These are phyloP conservation scores for Pseudorhiza aurosa DNA, from an alignment of 30 jellyfish, hydroid and myxozoan species.

Conservation along the genomic window DNA sequence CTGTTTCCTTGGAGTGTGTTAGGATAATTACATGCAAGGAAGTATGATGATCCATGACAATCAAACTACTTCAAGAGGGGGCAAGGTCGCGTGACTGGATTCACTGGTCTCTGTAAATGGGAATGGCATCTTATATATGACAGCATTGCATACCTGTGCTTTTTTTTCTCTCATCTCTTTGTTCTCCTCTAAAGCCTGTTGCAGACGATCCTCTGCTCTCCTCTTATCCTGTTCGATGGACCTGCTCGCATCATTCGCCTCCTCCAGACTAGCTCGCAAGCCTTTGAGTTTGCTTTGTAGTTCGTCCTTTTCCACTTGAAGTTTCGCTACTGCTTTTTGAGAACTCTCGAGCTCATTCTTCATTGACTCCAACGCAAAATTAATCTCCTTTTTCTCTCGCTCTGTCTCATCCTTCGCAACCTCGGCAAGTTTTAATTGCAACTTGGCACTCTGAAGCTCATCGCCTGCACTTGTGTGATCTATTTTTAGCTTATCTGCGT, in stretches of 20 bases:
- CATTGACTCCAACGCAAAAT: neutral
- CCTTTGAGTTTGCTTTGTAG: neutral
- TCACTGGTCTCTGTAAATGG: no score
- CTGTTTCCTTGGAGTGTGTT: no score
- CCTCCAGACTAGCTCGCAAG: neutral
- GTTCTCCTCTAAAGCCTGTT: neutral
- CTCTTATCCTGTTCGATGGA: neutral
- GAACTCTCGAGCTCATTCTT: neutral
- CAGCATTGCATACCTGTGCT: constrained; percentile 1
- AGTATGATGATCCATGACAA: no score
- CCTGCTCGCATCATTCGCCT: neutral
- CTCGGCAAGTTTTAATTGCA: neutral
- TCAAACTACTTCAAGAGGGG: no score
- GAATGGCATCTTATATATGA: no score
- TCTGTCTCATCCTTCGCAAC: neutral
- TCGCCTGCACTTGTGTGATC: neutral
- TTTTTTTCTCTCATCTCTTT: constrained; percentile 3
- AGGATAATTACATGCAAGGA: no score
- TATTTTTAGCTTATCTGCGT: neutral
- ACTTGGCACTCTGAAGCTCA: neutral
- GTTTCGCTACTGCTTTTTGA: neutral
- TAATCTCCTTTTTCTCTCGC: neutral
- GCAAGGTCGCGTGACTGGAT: no score
- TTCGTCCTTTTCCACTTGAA: neutral
- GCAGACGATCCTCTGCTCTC: constrained; percentile 2